These are phyloP conservation scores for Boleophthalmus pectinirostris DNA, from an alignment of 2,113 vertebrate genomes.

Conservation along the genomic window DNA sequence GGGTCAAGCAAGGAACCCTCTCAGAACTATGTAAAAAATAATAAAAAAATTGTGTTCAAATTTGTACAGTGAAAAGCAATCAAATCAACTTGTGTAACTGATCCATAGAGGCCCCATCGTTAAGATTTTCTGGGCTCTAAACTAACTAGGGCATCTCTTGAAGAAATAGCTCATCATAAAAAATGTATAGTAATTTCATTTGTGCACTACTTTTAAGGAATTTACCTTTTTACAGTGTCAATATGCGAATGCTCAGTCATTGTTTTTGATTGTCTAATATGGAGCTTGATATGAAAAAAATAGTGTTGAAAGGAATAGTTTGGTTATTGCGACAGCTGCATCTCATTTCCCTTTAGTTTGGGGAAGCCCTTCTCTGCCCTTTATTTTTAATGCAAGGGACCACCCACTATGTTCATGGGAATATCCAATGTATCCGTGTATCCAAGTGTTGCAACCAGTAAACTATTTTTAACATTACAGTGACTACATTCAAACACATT, in stretches of 20 bases:
- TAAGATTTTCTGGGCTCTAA: background rate
- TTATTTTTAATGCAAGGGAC: background rate
- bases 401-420: slow-evolving; percentile 8
- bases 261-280: background rate
- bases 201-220: too few species aligned
- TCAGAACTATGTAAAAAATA: background rate
- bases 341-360: background rate
- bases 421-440: background rate
- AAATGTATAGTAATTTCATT: too few species aligned
- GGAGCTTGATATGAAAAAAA: background rate
- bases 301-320: background rate
- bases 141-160: background rate
- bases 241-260: background rate
- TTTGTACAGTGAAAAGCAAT: background rate
- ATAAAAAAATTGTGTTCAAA: background rate
- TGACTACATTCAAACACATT: background rate
- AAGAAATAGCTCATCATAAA: background rate
- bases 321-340: background rate
- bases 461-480: background rate
- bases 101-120: background rate
- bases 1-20: background rate
- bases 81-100: background rate
- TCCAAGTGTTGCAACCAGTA: background rate
- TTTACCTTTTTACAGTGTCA: background rate
- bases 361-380: slow-evolving; percentile 6